phyloP scores from a whole-genome alignment of 1,140 invertebrate genomes.

The Ips typographus region DNA sequence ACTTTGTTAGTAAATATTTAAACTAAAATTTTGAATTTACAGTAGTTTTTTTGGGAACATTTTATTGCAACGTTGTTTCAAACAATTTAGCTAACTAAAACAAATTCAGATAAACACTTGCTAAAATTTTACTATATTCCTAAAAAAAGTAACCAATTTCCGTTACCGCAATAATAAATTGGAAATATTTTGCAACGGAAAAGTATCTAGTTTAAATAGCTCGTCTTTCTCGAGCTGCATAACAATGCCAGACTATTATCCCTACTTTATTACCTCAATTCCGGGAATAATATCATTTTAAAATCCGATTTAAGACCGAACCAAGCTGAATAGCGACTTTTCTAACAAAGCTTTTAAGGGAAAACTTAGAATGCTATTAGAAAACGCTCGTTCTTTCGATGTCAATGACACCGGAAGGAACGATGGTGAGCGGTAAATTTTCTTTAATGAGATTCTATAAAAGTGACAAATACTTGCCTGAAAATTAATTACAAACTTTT shows the following conservation, averaged over 20 bases:
- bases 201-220: constrained; percentile 7
- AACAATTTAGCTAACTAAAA: too few relatives aligned
- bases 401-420: not conserved
- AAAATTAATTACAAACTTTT: too few relatives aligned
- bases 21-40: too few relatives aligned
- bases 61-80: too few relatives aligned
- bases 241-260: constrained; percentile 10
- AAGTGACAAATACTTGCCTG: too few relatives aligned
- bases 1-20: too few relatives aligned
- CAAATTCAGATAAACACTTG: too few relatives aligned
- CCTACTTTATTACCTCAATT: constrained; percentile 12
- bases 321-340: constrained; percentile 3
- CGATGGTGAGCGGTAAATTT: not conserved
- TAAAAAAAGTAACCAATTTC: too few relatives aligned
- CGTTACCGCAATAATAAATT: not conserved
- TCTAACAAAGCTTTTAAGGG: constrained; percentile 3
- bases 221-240: constrained; percentile 1
- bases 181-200: not conserved
- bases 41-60: too few relatives aligned
- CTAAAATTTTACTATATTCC: too few relatives aligned
- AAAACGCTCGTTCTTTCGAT: not conserved
- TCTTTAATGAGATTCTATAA: not conserved
- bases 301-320: constrained; percentile 12
- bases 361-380: constrained; percentile 2
- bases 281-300: constrained; percentile 9